phyloP scores from a whole-genome alignment of 2,888 invertebrate species.

The Galerucella nymphaeae region DNA sequence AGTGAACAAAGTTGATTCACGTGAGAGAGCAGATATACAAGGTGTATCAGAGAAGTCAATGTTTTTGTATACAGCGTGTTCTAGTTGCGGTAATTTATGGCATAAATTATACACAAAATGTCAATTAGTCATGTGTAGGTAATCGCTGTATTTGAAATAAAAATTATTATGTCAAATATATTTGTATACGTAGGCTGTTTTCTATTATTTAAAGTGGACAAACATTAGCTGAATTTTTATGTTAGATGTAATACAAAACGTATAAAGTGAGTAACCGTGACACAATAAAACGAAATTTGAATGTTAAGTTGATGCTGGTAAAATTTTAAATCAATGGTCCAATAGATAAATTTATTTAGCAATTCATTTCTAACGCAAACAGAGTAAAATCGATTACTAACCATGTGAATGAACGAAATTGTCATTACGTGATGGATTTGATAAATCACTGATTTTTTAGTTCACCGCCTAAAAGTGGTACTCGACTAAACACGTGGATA shows the following conservation, averaged over 20 bases:
- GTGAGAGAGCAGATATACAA: too few species aligned
- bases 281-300: neutral
- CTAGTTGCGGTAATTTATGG: too few species aligned
- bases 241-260: neutral
- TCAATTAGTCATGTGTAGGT: too few species aligned
- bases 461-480: neutral
- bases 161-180: neutral
- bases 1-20: too few species aligned
- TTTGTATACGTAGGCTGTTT: neutral
- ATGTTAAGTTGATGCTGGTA: neutral
- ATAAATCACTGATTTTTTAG: neutral
- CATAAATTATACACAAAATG: too few species aligned
- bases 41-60: too few species aligned
- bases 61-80: too few species aligned
- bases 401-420: conserved; percentile 1
- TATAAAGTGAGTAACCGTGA: neutral
- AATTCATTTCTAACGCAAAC: neutral
- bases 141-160: too few species aligned
- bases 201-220: neutral
- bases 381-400: neutral
- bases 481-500: conserved; percentile 9
- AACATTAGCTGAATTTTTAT: too few species aligned
- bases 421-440: neutral
- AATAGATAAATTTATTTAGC: neutral
- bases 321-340: neutral